phyloP scores from a whole-genome alignment of 1,140 invertebrate genomes.

The Brachionus asplanchnoidis region DNA sequence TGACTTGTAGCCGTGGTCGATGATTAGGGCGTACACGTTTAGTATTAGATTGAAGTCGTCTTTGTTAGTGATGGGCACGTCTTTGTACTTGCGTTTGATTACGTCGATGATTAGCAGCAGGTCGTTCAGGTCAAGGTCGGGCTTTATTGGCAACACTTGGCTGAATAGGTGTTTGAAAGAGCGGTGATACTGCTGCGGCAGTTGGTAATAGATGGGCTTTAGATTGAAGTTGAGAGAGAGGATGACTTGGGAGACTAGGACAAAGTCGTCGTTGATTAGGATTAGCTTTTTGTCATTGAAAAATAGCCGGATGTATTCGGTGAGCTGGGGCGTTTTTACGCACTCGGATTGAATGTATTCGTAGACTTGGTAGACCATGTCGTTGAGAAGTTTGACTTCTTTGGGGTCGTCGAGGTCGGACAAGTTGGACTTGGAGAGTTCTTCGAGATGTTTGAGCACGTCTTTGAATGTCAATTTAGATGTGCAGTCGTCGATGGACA shows the following conservation, averaged over 20 bases:
- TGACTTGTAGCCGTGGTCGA: constrained; percentile 9
- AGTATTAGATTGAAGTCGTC: constrained; percentile 20
- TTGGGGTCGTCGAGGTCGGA: not conserved
- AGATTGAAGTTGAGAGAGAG: not conserved
- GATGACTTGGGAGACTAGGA: not conserved
- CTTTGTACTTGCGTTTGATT: not conserved
- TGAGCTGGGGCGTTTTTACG: not conserved
- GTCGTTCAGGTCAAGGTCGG: not conserved
- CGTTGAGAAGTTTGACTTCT: constrained; percentile 22
- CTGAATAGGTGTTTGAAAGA: not conserved
- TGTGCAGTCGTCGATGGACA: not conserved
- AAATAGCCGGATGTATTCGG: not conserved
- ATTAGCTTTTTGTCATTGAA: constrained; percentile 16
- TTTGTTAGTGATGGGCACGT: not conserved
- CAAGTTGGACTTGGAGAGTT: not conserved
- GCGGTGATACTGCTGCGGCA: not conserved
- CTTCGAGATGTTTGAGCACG: not conserved
- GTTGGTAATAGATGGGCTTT: constrained; percentile 26
- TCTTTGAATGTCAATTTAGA: constrained; percentile 4
- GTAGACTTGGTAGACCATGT: constrained; percentile 32
- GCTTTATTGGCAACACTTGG: constrained; percentile 1
- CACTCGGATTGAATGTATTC: constrained; percentile 29
- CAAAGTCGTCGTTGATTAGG: constrained; percentile 27
- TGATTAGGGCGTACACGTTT: constrained; percentile 21
- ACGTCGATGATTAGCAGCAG: constrained; percentile 2